phyloP scores from a whole-genome alignment of 2,797 vertebrate species.

The Typhlichthys subterraneus region DNA sequence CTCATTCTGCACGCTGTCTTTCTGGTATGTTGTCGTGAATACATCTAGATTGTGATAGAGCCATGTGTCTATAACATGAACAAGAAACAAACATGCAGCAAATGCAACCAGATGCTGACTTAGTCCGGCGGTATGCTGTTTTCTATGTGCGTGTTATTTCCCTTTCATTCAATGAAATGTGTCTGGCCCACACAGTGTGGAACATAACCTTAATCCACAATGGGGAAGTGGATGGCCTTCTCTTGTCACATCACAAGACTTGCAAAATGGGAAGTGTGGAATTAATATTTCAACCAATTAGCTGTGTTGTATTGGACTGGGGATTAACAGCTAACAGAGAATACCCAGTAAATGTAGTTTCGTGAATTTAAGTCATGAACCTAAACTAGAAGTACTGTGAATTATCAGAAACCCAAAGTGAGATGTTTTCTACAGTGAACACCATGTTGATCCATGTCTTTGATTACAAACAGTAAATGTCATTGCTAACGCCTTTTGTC shows the following conservation, averaged over 20 bases:
- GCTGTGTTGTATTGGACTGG: not conserved
- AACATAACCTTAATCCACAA: slow-evolving; percentile 33
- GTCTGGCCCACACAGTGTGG: slow-evolving; percentile 6
- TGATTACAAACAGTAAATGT: slow-evolving; percentile 9
- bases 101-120: not conserved
- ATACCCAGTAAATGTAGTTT: no score
- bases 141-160: no score
- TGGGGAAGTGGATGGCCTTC: slow-evolving; percentile 58
- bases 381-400: slow-evolving; percentile 20
- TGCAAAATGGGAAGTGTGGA: slow-evolving; percentile 51
- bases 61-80: no score
- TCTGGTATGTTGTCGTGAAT: slow-evolving; percentile 56
- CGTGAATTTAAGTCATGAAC: slow-evolving; percentile 5
- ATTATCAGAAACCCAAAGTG: slow-evolving; percentile 39
- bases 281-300: not conserved
- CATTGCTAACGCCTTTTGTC: slow-evolving; percentile 7
- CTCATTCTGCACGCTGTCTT: slow-evolving; percentile 64
- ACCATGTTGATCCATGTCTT: not conserved
- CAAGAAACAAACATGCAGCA: not conserved
- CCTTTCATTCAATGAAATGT: not conserved
- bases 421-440: no score
- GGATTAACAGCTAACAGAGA: slow-evolving; percentile 18
- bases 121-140: no score
- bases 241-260: slow-evolving; percentile 49
- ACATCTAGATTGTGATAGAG: no score